Evolutionary conservation across 2,113 vertebrate genomes (phyloP).

Genomic region (Arothron firmamentum): DNA sequence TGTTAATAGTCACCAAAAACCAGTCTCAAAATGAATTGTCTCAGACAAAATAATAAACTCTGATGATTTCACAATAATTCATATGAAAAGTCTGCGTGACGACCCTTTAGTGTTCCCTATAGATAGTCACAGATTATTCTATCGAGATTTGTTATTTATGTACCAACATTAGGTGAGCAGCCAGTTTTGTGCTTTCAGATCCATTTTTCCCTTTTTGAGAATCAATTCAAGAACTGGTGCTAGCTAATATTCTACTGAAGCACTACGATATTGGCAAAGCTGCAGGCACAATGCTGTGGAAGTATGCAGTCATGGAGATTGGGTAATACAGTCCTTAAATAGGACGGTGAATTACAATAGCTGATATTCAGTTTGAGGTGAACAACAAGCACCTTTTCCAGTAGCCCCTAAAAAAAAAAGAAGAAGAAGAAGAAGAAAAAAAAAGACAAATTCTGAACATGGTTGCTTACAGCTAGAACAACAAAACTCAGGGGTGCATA

Average conservation of each 20-base stretch:
- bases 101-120: slow-evolving; percentile 86
- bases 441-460: slow-evolving; percentile 86
- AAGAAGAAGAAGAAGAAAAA: too few relatives aligned
- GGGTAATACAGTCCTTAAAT: slow-evolving; percentile 78
- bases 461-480: slow-evolving; percentile 89
- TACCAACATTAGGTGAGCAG: slow-evolving; percentile 94
- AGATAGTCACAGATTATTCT: slow-evolving; percentile 93
- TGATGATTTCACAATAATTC: slow-evolving; percentile 97
- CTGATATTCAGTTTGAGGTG: slow-evolving; percentile 82
- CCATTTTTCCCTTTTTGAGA: slow-evolving; percentile 90
- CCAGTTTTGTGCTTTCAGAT: slow-evolving; percentile 98
- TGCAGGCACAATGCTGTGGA: slow-evolving; percentile 94
- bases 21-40: slow-evolving; percentile 89
- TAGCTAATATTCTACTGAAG: slow-evolving; percentile 98
- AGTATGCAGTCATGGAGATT: slow-evolving; percentile 85
- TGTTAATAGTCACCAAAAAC: slow-evolving; percentile 97
- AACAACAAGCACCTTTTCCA: slow-evolving; percentile 87
- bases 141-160: slow-evolving; percentile 89
- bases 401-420: slow-evolving; percentile 91
- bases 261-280: slow-evolving; percentile 98
- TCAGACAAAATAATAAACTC: slow-evolving; percentile 95
- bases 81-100: slow-evolving; percentile 98
- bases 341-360: slow-evolving; percentile 84
- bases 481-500: slow-evolving; percentile 79
- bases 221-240: slow-evolving; percentile 93